phyloP scores from a whole-genome alignment of 1,140 invertebrate genomes.

The Centruroides vittatus region DNA sequence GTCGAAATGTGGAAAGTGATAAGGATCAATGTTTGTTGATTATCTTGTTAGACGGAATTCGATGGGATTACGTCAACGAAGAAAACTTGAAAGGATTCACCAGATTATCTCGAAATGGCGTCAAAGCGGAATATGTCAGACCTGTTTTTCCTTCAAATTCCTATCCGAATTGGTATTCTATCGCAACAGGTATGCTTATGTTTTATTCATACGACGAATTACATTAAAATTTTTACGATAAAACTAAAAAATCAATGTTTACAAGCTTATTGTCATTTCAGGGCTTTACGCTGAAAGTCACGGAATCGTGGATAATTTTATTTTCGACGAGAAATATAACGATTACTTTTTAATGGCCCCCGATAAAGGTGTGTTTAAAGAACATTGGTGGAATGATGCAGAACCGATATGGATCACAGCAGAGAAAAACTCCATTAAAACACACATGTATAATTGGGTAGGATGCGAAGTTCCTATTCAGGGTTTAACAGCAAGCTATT shows the following conservation, averaged over 20 bases:
- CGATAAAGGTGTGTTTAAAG: slow-evolving; percentile 11
- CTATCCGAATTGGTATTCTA: slow-evolving; percentile 27
- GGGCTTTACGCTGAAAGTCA: slow-evolving; percentile 18
- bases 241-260: no score
- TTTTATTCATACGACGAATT: no score
- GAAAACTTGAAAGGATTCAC: slow-evolving; percentile 19
- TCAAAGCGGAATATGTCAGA: slow-evolving; percentile 20
- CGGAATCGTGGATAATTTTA: slow-evolving; percentile 17
- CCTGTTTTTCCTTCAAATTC: slow-evolving; percentile 24
- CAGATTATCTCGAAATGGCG: slow-evolving; percentile 17
- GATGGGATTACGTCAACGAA: slow-evolving; percentile 12
- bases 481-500: slow-evolving; percentile 6
- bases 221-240: no score
- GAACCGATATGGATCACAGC: slow-evolving; percentile 20
- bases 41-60: slow-evolving; percentile 12
- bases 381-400: slow-evolving; percentile 19
- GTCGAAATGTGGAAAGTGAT: not conserved
- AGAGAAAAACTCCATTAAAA: slow-evolving; percentile 14
- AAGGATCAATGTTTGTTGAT: slow-evolving; percentile 1
- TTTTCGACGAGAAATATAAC: slow-evolving; percentile 12
- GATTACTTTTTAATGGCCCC: slow-evolving; percentile 17
- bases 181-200: slow-evolving; percentile 24
- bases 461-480: slow-evolving; percentile 17
- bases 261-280: not conserved
- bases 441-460: slow-evolving; percentile 18